Evolutionary conservation across 2,113 vertebrate species (phyloP), one percentile per base, ranked within the genome.

Genomic region (Nycticryphes semicollaris): DNA sequence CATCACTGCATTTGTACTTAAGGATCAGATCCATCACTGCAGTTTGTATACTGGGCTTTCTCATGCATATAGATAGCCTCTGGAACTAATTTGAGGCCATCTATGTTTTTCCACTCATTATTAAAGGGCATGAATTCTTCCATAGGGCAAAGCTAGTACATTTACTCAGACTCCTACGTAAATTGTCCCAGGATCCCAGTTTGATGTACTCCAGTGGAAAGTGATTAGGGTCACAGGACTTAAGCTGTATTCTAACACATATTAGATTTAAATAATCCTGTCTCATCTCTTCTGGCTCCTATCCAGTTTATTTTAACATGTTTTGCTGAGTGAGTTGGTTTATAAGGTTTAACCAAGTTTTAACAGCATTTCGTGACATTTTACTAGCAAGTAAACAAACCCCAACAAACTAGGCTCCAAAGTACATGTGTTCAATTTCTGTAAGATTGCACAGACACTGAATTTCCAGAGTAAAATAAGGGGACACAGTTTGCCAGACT

Each of bases 191-290:
- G 95, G 93, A 96, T 96, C 90, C 90, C 93, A 92, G 95, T 94
- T 93, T 96, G 76, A 94, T 84, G 73, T 87, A 82, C 90, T 79
- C 92, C 3, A 0, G 62, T 90, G 77, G 92, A 94, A 96, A 96
- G 92, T 95, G 95, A 97, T 96, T 96, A 96, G 90, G 94, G 92
- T 97, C 96, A 96, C 86, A 90, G 90, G 96, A 92, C 90, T 96
- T 97, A 96, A 90, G 88, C 94, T 96, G 90, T 78, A 94, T 96
- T 95, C 94, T 96, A 93, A 97, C 96, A 97, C 94, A 90, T 96
- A 97, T 90, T 97, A 96, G 96, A 96, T 97, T 94, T 93, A 84
- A 94, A 95, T 96, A 97, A 97, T 97, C 95, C 95, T 94, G 86
- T 94, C 94, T 97, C 89, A 97, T 96, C 95, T 96, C 88, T 92